These are phyloP conservation scores for Trileptium ribeirensis DNA, from an alignment of 2,888 invertebrate species.

Conservation along the genomic window DNA sequence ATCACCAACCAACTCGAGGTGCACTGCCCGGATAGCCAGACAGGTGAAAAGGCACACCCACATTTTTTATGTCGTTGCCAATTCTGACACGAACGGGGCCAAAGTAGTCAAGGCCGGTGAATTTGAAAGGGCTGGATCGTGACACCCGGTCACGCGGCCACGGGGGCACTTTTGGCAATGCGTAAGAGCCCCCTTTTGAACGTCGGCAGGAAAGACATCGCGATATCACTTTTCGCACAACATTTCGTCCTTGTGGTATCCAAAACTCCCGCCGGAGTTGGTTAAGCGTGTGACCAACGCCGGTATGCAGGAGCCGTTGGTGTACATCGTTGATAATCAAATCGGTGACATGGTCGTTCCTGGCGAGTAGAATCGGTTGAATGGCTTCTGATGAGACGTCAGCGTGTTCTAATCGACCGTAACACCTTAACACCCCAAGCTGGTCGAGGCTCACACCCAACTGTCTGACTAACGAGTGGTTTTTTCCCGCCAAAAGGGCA, in stretches of 20 bases:
- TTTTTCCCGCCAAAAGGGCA: background rate
- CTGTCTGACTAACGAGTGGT: background rate
- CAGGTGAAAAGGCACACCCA: conserved; percentile 20
- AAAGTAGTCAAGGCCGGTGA: background rate
- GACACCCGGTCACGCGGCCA: background rate
- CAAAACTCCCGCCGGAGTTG: background rate
- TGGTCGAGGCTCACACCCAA: background rate
- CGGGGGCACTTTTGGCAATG: background rate
- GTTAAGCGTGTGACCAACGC: background rate
- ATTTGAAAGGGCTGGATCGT: background rate
- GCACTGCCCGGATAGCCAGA: conserved; percentile 12
- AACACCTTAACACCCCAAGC: background rate
- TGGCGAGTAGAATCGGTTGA: background rate
- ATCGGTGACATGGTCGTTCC: background rate
- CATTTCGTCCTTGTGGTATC: background rate
- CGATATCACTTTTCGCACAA: background rate
- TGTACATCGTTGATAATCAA: too few species aligned
- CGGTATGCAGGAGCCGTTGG: background rate
- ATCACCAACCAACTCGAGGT: conserved; percentile 25
- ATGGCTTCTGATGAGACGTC: background rate
- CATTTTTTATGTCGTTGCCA: conserved; percentile 26
- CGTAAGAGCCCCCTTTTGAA: background rate
- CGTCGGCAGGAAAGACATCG: background rate
- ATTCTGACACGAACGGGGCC: background rate
- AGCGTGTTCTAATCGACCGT: background rate